Evolutionary conservation across 2,797 vertebrate genomes (phyloP), one percentile per base, ranked within the genome.

Genomic region (Atherinosoma microstoma): DNA sequence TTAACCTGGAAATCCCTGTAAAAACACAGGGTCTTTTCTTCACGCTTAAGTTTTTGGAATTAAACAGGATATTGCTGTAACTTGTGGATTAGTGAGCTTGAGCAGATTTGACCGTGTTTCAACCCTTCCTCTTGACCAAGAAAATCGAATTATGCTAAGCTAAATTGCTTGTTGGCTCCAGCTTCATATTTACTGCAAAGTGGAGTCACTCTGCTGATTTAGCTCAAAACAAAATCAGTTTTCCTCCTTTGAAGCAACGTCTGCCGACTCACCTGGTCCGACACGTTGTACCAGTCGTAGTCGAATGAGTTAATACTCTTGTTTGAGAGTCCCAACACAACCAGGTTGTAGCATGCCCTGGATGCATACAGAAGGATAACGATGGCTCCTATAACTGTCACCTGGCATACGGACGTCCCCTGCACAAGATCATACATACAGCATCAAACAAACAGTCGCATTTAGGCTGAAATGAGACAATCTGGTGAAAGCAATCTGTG

Each of bases 221-320:
- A 56, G 51, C 54, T 66, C 30, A 57, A 32, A 32, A n/a, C 35
- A 58, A 20, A 32, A 16, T 57, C 22, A 11, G 47, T 30, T n/a
- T 36, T 15, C 2, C 16, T 59, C 11, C 22, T 49, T 34, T 30
- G 15, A 49, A 22, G 24, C 22, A 51, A 15, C 2, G 6, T 24
- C 13, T 0, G 12, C 49, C 16, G 63, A 66, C 4, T 85, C 67
- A 95, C 98, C 98, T 99, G 97, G 92, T 99, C 97, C 20, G 98
- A 98, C 7, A 99, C 97, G 13, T 98, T 98, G 95, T 99, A 99
- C 97, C 97, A 99, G 92, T 98, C 97, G 0, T 97, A 99, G 87
- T 98, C 97, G 57, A 99, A 98, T 24, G 97, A 96, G 84, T 95
- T 96, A 3, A 98, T 95, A 32, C 86, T 95, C 82, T 94, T 96